A percentile compares a stretch with the other conserved stretches of the same genome.
Evolutionary conservation across 92 coral and sea anemone genomes (phyloP).

Genomic region (Actinostola sp.): DNA sequence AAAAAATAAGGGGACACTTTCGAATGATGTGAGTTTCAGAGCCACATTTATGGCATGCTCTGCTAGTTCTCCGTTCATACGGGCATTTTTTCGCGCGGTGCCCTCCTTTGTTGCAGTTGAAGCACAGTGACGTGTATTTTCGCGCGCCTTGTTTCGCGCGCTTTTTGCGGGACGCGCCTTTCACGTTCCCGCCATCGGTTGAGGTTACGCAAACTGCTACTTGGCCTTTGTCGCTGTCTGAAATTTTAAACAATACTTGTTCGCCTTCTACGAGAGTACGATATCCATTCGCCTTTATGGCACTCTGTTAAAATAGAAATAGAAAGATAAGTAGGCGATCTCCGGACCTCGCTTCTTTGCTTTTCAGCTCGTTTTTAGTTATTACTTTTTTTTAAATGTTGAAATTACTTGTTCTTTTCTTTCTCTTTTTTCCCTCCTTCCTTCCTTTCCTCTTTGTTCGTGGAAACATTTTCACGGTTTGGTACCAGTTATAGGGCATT

Average conservation of each 20-base stretch:
- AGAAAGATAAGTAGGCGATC: not conserved
- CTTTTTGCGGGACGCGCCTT: constrained; percentile 74
- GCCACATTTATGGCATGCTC: constrained; percentile 94
- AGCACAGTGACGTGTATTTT: constrained; percentile 87
- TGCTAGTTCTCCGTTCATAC: constrained; percentile 53
- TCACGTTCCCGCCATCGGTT: constrained; percentile 78
- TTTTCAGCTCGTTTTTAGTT: too few relatives aligned
- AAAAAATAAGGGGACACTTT: constrained; percentile 70
- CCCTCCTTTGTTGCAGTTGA: constrained; percentile 87
- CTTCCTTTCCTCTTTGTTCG: too few relatives aligned
- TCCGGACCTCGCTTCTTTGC: too few relatives aligned
- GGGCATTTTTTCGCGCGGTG: constrained; percentile 88
- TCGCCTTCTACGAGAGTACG: constrained; percentile 91
- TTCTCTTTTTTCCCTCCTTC: too few relatives aligned
- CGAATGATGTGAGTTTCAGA: constrained; percentile 76
- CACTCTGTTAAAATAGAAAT: constrained; percentile 63
- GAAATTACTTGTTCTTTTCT: too few relatives aligned
- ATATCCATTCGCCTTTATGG: constrained; percentile 84
- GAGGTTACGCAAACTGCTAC: constrained; percentile 85
- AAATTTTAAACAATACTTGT: constrained; percentile 74
- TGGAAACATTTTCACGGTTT: too few relatives aligned
- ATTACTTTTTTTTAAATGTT: too few relatives aligned
- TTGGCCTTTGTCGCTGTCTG: constrained; percentile 82
- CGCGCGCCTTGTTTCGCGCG: constrained; percentile 94
- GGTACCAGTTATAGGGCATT: too few relatives aligned